Evolutionary conservation across 1,140 invertebrate species (phyloP), one percentile per base, ranked within the genome.

Genomic region (Lasaia peninsularis): DNA sequence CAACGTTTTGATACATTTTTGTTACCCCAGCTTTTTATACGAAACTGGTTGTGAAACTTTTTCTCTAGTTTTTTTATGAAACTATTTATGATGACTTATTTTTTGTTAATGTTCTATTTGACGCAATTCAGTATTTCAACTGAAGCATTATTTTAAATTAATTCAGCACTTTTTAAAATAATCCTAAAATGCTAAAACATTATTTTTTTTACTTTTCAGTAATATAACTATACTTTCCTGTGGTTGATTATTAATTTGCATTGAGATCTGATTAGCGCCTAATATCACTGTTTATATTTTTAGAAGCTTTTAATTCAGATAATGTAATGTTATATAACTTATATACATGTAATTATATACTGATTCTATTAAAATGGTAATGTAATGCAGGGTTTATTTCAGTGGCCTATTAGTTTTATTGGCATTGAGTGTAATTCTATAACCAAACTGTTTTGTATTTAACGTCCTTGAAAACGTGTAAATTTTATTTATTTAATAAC

Each of bases 11-110:
- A 5, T 28, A 52, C n/a, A 60, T 40, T 40, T 37, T 37, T 40
- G 11, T 40, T 18, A 40, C 14, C 52, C 50, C 55, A 64, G 72
- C 35, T 40, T 40, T 16, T 18, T 69, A 75, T 76, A 69, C 65
- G 64, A 70, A 74, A 73, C 80, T 73, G 78, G 80, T 83, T 83
- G 75, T 81, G 77, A 83, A 76, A 72, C 54, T 69, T 62, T 61
- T 55, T 60, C 21, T 62, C n/a, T n/a, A n/a, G n/a, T n/a, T 58
- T 50, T 50, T 21, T 58, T 35, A 60, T 20, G 21, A 60, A 60
- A 44, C 40, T 58, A 65, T 71, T 65, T 58, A 71, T 65, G 37
- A 71, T 65, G 51, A 65, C 48, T 3, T 52, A 16, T 57, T 16
- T 37, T 37, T 14, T 37, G 12, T 37, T 37, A 37, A 37, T 1